Evolutionary conservation across 2,113 vertebrate genomes (phyloP).

Genomic region (Phylloscopus trochiloides): DNA sequence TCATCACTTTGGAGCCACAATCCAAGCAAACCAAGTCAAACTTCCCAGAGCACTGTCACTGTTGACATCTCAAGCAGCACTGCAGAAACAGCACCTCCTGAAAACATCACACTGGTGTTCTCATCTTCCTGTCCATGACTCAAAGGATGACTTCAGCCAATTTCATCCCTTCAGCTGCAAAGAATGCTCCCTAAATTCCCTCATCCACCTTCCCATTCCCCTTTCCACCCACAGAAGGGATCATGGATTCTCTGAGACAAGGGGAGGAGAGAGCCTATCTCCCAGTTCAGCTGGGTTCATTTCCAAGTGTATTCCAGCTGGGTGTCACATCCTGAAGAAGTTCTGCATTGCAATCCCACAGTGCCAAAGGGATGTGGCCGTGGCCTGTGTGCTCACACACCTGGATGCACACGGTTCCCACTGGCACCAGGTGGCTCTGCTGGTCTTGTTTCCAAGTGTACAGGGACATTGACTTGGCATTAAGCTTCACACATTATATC

Average conservation of each 20-base stretch:
- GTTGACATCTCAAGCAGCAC: neutral
- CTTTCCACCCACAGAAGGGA: neutral
- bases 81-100: neutral
- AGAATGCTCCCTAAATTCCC: neutral
- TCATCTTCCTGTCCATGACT: neutral
- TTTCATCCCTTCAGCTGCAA: neutral
- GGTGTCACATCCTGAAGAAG: neutral
- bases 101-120: neutral
- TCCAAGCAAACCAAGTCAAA: neutral
- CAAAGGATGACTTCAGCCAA: neutral
- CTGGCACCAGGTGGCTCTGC: neutral
- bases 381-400: neutral
- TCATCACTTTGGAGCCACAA: neutral
- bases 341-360: neutral
- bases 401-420: neutral
- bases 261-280: neutral
- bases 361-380: rapidly evolving
- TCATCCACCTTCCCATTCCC: neutral
- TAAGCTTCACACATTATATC: neutral
- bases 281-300: neutral
- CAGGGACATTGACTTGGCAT: neutral
- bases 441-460: neutral
- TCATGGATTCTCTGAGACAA: neutral
- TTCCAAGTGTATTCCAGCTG: neutral
- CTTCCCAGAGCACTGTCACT: neutral